These are phyloP conservation scores for Mamestra configurata DNA, from an alignment of 1,140 invertebrate species.

Conservation along the genomic window DNA sequence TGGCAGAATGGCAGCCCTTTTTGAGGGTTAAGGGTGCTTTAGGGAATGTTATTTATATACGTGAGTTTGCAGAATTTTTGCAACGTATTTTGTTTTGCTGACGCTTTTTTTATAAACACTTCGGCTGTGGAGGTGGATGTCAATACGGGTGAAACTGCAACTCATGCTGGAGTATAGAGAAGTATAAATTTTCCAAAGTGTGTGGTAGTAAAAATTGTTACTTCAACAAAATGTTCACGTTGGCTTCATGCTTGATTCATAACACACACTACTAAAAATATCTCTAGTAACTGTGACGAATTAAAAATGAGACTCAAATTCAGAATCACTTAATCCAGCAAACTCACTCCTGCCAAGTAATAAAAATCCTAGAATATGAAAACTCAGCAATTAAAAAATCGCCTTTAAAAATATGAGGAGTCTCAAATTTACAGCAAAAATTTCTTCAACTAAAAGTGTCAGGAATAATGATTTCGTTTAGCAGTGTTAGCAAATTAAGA, in stretches of 20 bases:
- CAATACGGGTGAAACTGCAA: constrained; percentile 17
- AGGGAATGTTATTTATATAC: constrained; percentile 23
- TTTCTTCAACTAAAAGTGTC: constrained; percentile 35
- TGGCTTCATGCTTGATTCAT: too few species aligned
- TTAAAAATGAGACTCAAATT: neutral
- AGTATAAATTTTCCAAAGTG: neutral
- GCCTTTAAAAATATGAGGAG: constrained; percentile 7
- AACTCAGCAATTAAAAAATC: constrained; percentile 27
- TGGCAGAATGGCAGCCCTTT: constrained; percentile 25
- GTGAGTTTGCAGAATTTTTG: constrained; percentile 30
- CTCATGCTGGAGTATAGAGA: neutral
- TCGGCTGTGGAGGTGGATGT: neutral
- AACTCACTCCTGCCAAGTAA: constrained; percentile 1
- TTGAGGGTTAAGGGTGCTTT: constrained; percentile 14
- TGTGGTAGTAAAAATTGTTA: neutral
- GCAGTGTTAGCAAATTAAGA: constrained; percentile 46
- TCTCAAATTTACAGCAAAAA: constrained; percentile 5
- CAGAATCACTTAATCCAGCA: neutral
- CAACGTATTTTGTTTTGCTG: constrained; percentile 37
- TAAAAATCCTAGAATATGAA: neutral
- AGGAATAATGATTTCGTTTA: constrained; percentile 38
- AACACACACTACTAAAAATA: too few species aligned
- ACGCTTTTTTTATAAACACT: constrained; percentile 26
- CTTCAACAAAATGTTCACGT: too few species aligned
- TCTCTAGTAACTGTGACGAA: neutral